Percentiles rank a stretch among this genome's conserved stretches.
Evolutionary conservation across 2,113 vertebrate species (phyloP).

Genomic region (Xyliphius kryptos): DNA sequence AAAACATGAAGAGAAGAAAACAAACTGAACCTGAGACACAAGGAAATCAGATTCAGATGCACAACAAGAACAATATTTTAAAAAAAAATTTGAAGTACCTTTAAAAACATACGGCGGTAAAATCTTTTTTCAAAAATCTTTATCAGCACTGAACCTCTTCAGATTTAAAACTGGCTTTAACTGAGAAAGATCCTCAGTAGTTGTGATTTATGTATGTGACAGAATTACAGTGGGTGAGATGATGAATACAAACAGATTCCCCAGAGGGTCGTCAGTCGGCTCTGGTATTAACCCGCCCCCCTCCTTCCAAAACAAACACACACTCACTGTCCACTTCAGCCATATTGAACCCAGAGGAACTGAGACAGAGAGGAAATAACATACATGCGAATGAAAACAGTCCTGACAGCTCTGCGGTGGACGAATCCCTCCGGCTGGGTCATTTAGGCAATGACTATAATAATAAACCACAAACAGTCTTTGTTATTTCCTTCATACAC

Average conservation of each 20-base stretch:
- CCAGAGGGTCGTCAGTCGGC: not conserved
- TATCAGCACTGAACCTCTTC: not conserved
- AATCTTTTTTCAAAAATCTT: not conserved
- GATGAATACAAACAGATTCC: not conserved
- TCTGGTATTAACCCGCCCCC: not conserved
- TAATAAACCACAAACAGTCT: slow-evolving; percentile 4
- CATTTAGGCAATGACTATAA: slow-evolving; percentile 18
- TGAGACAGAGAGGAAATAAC: slow-evolving; percentile 10
- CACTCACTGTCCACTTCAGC: not conserved
- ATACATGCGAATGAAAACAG: not conserved
- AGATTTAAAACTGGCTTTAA: not conserved
- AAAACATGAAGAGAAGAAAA: not conserved
- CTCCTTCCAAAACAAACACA: not conserved
- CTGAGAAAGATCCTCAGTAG: not conserved
- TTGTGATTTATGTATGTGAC: not conserved
- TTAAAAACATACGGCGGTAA: no score
- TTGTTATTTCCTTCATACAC: not conserved
- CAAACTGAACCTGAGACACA: not conserved
- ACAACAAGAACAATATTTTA: not conserved
- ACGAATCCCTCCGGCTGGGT: slow-evolving; percentile 1
- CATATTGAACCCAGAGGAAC: not conserved
- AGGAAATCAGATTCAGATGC: not conserved
- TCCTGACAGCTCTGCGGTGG: not conserved
- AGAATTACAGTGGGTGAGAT: not conserved
- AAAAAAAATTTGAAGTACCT: no score